A percentile compares a stretch with the other conserved stretches of the same genome.
Evolutionary conservation across 2,113 vertebrate genomes (phyloP).

Genomic region (Ornithorhynchus anatinus): DNA sequence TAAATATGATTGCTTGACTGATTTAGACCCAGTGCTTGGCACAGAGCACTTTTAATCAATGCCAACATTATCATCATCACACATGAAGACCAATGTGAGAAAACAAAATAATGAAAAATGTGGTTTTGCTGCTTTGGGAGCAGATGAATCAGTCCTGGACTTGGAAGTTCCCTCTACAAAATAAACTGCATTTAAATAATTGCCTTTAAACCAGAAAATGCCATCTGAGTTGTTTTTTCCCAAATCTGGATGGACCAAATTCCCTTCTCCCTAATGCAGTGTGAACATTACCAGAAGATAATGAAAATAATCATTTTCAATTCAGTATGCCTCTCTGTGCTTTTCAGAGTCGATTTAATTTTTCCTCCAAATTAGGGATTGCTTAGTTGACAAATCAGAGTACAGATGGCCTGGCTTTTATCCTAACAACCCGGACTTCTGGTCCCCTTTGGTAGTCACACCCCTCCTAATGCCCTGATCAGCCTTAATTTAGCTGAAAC

Average conservation of each 20-base stretch:
- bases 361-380: not conserved
- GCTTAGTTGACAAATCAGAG: not conserved
- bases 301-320: not conserved
- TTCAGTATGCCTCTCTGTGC: not conserved
- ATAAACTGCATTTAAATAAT: not conserved
- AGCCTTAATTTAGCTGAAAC: not conserved
- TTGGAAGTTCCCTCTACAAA: not conserved
- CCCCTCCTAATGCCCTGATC: not conserved
- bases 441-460: not conserved
- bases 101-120: too few relatives aligned
- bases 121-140: too few relatives aligned
- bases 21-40: too few relatives aligned
- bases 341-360: not conserved
- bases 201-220: fast-evolving
- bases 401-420: not conserved
- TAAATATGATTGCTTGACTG: too few relatives aligned
- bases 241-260: not conserved
- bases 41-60: too few relatives aligned
- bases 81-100: too few relatives aligned
- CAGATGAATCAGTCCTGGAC: too few relatives aligned
- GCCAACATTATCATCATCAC: too few relatives aligned
- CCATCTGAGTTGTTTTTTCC: not conserved
- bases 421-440: not conserved
- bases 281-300: not conserved
- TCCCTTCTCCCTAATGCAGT: not conserved